A percentile compares a stretch with the other conserved stretches of the same genome.
Conservation (phyloP, 1,140 invertebrate species). For the Drosophila mauritiana region DNA sequence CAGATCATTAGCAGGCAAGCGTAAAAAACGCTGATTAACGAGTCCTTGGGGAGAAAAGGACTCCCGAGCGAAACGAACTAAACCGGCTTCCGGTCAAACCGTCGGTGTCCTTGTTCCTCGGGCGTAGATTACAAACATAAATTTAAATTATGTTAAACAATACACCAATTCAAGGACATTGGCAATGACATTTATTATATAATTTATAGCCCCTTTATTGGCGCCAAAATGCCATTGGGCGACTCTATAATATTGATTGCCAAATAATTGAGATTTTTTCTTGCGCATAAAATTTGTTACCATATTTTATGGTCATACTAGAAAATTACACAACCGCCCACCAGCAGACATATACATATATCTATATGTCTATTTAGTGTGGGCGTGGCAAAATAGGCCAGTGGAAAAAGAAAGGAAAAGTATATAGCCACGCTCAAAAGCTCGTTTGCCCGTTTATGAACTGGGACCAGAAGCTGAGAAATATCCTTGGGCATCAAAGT, state of each 20-base stretch:
- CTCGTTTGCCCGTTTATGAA: constrained; percentile 72
- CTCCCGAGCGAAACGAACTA: constrained; percentile 12
- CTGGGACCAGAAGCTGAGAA: constrained; percentile 28
- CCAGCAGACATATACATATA: constrained; percentile 15
- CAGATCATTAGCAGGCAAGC: constrained; percentile 79
- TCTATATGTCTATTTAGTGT: constrained; percentile 13
- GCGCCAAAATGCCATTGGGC: constrained; percentile 33
- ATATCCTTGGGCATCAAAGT: constrained; percentile 58
- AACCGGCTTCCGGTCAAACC: constrained; percentile 40
- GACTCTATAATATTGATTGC: constrained; percentile 73
- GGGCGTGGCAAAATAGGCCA: constrained; percentile 23
- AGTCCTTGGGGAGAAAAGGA: constrained; percentile 62
- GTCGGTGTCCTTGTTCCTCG: constrained; percentile 23
- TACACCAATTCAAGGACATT: constrained; percentile 64
- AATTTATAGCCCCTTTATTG: constrained; percentile 75
- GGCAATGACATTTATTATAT: constrained; percentile 73
- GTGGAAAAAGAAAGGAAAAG: constrained; percentile 14
- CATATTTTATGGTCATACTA: constrained; percentile 57
- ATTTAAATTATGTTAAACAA: constrained; percentile 81
- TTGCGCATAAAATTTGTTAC: constrained; percentile 63
- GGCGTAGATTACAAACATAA: constrained; percentile 71
- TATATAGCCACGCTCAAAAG: constrained; percentile 62
- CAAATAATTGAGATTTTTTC: constrained; percentile 79
- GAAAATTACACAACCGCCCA: constrained; percentile 39
- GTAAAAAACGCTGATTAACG: constrained; percentile 82